These are phyloP conservation scores for Gyrodactylus bullatarudis DNA, from an alignment of 1,140 invertebrate genomes.

Conservation along the genomic window DNA sequence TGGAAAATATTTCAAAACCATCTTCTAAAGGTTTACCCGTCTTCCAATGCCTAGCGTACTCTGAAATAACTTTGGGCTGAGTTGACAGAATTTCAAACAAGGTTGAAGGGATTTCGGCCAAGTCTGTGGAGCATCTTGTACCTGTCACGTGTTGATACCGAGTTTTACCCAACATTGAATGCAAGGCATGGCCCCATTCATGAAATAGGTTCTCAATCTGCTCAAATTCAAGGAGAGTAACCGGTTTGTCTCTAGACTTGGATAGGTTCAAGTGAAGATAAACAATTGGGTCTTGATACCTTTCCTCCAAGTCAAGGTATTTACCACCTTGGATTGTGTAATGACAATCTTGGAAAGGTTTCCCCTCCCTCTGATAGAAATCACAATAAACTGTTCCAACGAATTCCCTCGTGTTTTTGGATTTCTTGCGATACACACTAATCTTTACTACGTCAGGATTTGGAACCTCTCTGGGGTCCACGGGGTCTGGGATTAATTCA, in stretches of 20 bases:
- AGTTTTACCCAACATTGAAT: slow-evolving; percentile 54
- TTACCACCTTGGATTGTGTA: slow-evolving; percentile 82
- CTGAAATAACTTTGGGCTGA: slow-evolving; percentile 35
- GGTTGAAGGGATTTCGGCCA: slow-evolving; percentile 85
- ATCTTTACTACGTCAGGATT: slow-evolving; percentile 51
- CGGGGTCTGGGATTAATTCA: slow-evolving; percentile 31
- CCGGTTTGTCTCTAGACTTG: slow-evolving; percentile 21
- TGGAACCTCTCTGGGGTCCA: slow-evolving; percentile 46
- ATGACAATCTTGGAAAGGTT: slow-evolving; percentile 84
- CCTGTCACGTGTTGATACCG: slow-evolving; percentile 12
- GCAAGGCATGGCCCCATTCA: slow-evolving; percentile 93
- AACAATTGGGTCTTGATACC: slow-evolving; percentile 44
- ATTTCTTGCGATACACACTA: slow-evolving; percentile 19
- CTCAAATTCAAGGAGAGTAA: slow-evolving; percentile 40
- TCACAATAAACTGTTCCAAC: slow-evolving; percentile 89
- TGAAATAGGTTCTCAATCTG: slow-evolving; percentile 78
- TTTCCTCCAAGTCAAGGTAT: slow-evolving; percentile 30
- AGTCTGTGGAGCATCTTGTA: slow-evolving; percentile 74
- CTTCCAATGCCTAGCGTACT: slow-evolving; percentile 43
- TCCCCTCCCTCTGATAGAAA: slow-evolving; percentile 51
- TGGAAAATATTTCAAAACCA: slow-evolving; percentile 20
- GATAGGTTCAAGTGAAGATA: slow-evolving; percentile 62
- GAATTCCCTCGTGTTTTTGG: slow-evolving; percentile 33
- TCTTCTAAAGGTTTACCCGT: slow-evolving; percentile 47
- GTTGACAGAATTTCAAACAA: slow-evolving; percentile 88